A percentile compares a stretch with the other conserved stretches of the same genome.
phyloP scores from a whole-genome alignment of 2,113 vertebrate genomes.

The Conger conger region DNA sequence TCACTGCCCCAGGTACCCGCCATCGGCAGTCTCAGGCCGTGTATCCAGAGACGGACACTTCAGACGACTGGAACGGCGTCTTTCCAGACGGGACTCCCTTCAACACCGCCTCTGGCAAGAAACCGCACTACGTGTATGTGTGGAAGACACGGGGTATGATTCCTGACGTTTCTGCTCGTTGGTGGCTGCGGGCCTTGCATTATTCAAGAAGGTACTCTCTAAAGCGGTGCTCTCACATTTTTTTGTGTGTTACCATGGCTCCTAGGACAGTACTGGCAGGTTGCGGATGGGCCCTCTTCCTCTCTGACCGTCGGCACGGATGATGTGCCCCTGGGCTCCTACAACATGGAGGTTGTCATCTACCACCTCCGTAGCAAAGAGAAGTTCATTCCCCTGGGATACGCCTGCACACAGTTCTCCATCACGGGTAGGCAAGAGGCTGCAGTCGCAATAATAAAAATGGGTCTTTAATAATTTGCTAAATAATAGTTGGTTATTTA shows the following conservation, averaged over 20 bases:
- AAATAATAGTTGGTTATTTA: too few relatives aligned
- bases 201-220: not conserved
- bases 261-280: conserved; percentile 87
- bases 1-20: conserved; percentile 67
- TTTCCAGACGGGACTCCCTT: conserved; percentile 83
- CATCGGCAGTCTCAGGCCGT: conserved; percentile 74
- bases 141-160: conserved; percentile 89
- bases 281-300: conserved; percentile 81
- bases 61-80: conserved; percentile 50
- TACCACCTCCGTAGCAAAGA: conserved; percentile 80
- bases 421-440: conserved; percentile 77
- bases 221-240: not conserved
- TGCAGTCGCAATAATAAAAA: too few relatives aligned
- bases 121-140: conserved; percentile 82
- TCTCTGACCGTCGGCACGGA: conserved; percentile 77
- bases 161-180: not conserved
- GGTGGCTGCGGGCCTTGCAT: not conserved
- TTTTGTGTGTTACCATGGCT: not conserved
- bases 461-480: too few relatives aligned
- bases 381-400: conserved; percentile 85
- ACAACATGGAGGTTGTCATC: conserved; percentile 87
- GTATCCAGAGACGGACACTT: conserved; percentile 69
- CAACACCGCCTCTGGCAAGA: conserved; percentile 52
- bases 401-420: conserved; percentile 74
- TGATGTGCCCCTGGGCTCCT: conserved; percentile 76